Conservation (phyloP, 2,888 invertebrate genomes). For the Dolichopus griseipennis region DNA sequence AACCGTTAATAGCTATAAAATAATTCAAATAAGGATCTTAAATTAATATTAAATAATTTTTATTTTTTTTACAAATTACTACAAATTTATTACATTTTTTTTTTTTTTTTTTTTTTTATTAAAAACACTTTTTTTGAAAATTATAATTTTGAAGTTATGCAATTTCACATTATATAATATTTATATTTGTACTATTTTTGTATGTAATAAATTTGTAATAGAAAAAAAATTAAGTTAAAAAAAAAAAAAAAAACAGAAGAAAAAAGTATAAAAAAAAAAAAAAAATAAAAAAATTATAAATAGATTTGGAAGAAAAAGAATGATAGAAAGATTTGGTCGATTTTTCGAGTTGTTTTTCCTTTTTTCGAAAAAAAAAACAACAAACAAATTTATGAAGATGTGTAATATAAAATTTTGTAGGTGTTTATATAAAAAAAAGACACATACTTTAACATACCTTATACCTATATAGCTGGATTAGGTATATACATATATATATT, state of each 20-base stretch:
- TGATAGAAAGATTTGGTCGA: constrained; percentile 11
- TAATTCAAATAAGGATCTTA: neutral
- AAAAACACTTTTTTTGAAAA: constrained; percentile 8
- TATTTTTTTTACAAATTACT: neutral
- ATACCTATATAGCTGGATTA: too few species aligned
- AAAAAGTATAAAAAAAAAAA: constrained; percentile 19
- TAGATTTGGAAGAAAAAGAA: constrained; percentile 19
- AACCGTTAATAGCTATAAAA: constrained; percentile 35
- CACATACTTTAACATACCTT: too few species aligned
- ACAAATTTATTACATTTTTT: constrained; percentile 2
- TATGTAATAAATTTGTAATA: constrained; percentile 8
- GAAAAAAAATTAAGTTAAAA: constrained; percentile 20
- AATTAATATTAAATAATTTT: neutral
- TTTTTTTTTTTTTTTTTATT: neutral
- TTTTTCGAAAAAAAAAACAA: too few species aligned
- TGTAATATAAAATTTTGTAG: too few species aligned
- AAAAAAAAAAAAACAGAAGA: constrained; percentile 12
- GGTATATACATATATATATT: too few species aligned
- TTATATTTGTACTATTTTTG: constrained; percentile 2
- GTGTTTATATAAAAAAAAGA: too few species aligned
- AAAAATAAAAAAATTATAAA: constrained; percentile 20
- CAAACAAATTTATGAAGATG: too few species aligned
- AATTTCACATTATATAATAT: too few species aligned
- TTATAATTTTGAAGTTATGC: too few species aligned
- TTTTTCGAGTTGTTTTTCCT: too few species aligned